phyloP scores from a whole-genome alignment of 2,113 vertebrate species.

The Apodemus sylvaticus region DNA sequence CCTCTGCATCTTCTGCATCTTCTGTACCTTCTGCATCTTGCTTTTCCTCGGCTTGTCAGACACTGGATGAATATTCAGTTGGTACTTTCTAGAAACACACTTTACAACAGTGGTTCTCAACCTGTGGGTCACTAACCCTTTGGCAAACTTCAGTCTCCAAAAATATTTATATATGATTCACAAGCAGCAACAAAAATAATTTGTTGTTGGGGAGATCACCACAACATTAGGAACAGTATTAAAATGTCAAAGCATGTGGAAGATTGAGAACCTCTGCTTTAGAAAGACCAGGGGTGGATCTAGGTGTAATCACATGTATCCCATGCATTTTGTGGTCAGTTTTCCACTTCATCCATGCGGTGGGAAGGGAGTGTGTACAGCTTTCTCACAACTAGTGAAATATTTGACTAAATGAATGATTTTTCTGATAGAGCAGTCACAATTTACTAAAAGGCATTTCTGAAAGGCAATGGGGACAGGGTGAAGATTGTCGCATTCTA shows the following conservation, averaged over 20 bases:
- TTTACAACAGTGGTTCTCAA: background rate
- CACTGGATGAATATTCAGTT: background rate
- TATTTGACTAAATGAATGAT: background rate
- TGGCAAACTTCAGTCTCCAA: background rate
- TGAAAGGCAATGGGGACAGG: background rate
- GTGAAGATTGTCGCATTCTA: background rate
- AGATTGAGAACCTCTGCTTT: background rate
- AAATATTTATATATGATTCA: background rate
- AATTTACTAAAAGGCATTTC: background rate
- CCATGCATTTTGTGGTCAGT: background rate
- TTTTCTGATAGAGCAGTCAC: background rate
- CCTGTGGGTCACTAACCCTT: background rate
- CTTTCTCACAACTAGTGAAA: constrained; percentile 33
- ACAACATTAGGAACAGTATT: background rate
- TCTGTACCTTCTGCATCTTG: background rate
- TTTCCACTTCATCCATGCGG: background rate
- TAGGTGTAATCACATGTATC: background rate
- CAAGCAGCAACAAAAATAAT: background rate
- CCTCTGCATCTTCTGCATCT: background rate
- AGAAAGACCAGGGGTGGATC: background rate
- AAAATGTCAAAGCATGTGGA: background rate
- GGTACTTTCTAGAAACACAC: background rate
- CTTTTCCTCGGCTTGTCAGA: background rate
- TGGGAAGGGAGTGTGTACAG: background rate
- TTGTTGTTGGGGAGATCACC: background rate